These are phyloP conservation scores for Melanotaenia pygmaea DNA, from an alignment of 2,797 vertebrate genomes.

Conservation along the genomic window DNA sequence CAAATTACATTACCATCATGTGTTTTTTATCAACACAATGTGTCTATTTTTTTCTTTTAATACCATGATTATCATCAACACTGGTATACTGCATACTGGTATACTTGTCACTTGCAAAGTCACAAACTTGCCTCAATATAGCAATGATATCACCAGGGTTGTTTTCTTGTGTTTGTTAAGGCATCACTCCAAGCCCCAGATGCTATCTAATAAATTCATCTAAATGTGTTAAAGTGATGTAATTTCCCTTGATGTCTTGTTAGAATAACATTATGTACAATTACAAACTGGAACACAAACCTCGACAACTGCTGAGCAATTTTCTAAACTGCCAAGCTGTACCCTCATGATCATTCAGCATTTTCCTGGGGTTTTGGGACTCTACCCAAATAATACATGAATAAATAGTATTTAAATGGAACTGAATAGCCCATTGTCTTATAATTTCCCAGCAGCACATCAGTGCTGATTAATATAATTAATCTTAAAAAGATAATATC, in stretches of 20 bases:
- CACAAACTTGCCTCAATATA: too few relatives aligned
- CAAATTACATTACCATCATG: too few relatives aligned
- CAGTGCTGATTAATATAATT: conserved; percentile 4
- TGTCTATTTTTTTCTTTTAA: too few relatives aligned
- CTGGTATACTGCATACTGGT: too few relatives aligned
- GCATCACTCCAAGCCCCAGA: neutral
- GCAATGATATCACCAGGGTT: neutral
- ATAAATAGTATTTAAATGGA: conserved; percentile 26
- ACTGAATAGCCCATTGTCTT: conserved; percentile 22
- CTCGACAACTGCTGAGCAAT: neutral
- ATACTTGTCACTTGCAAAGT: too few relatives aligned
- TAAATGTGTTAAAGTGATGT: conserved; percentile 5
- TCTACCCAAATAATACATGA: conserved; percentile 30
- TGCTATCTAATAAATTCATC: neutral
- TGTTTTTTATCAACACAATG: too few relatives aligned
- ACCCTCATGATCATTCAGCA: conserved; percentile 15
- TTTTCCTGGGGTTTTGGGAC: conserved; percentile 16
- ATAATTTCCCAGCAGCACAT: conserved; percentile 26
- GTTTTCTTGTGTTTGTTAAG: neutral
- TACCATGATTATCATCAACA: too few relatives aligned
- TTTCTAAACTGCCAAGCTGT: conserved; percentile 8
- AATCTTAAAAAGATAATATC: neutral
- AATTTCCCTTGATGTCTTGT: neutral
- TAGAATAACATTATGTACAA: neutral
- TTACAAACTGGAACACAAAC: conserved; percentile 10